Conservation (phyloP, 2,888 invertebrate genomes). For the Minunthozetes semirufus region DNA sequence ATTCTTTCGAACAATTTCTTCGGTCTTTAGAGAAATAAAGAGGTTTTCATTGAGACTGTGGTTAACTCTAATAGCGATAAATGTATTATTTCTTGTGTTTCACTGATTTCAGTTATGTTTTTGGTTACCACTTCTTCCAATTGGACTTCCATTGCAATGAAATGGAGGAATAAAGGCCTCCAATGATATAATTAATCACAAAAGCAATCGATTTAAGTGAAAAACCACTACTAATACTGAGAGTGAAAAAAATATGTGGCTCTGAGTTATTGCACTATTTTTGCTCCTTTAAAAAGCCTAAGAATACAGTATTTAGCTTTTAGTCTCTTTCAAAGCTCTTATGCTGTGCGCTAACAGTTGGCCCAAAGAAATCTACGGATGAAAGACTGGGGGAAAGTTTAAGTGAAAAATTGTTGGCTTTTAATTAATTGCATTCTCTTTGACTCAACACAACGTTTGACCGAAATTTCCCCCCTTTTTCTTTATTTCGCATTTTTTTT, state of each 20-base stretch:
- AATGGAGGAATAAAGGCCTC: neutral
- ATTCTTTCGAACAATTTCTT: too few species aligned
- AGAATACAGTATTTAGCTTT: neutral
- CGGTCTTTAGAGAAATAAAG: too few species aligned
- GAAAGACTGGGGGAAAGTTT: neutral
- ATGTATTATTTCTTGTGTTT: too few species aligned
- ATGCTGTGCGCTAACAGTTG: neutral
- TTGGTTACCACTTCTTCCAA: too few species aligned
- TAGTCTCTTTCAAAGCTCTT: neutral
- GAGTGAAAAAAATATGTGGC: neutral
- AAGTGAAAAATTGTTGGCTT: slow-evolving; percentile 1
- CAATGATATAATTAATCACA: neutral
- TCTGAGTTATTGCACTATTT: neutral
- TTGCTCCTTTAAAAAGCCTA: neutral
- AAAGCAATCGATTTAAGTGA: neutral
- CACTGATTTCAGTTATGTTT: too few species aligned
- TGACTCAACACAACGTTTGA: neutral
- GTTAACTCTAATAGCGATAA: too few species aligned
- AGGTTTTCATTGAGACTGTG: too few species aligned
- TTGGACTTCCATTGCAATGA: too few species aligned
- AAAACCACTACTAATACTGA: neutral
- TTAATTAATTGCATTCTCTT: neutral
- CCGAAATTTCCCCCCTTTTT: too few species aligned
- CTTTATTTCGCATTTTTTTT: too few species aligned
- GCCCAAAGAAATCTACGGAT: neutral